A percentile compares a stretch with the other conserved stretches of the same genome.
Conservation (phyloP, 2,888 invertebrate species). For the Ferdinandea cuprea region DNA sequence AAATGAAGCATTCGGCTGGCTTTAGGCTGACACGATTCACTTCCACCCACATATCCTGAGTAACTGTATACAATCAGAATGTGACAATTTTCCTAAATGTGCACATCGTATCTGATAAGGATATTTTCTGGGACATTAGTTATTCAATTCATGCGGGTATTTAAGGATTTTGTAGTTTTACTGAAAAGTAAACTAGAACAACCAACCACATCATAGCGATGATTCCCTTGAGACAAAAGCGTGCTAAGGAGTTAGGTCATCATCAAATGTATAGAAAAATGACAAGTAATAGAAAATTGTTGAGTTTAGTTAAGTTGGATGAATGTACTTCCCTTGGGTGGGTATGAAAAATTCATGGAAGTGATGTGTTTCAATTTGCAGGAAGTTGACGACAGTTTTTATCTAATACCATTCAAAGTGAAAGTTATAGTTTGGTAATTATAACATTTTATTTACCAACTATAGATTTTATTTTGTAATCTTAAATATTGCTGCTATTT, state of each 20-base stretch:
- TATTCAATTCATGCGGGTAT: constrained; percentile 51
- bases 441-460: too few species aligned
- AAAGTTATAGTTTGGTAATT: too few species aligned
- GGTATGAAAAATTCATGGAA: not conserved
- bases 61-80: constrained; percentile 15
- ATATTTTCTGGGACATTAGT: constrained; percentile 58
- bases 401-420: not conserved
- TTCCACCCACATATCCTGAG: not conserved
- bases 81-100: constrained; percentile 31
- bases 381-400: not conserved
- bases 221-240: constrained; percentile 6
- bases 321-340: constrained; percentile 7
- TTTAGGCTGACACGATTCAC: constrained; percentile 1
- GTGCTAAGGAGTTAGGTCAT: constrained; percentile 15
- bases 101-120: constrained; percentile 43
- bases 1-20: constrained; percentile 4
- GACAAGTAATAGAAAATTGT: constrained; percentile 10
- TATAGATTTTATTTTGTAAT: too few species aligned
- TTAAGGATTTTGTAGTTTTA: constrained; percentile 16
- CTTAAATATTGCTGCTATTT: too few species aligned
- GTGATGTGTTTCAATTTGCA: not conserved
- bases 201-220: not conserved
- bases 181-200: not conserved
- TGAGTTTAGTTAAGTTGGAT: not conserved
- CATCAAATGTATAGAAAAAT: not conserved